A percentile compares a stretch with the other conserved stretches of the same genome.
Conservation (phyloP, 2,113 vertebrate species). For the Sphaerodactylus townsendi region DNA sequence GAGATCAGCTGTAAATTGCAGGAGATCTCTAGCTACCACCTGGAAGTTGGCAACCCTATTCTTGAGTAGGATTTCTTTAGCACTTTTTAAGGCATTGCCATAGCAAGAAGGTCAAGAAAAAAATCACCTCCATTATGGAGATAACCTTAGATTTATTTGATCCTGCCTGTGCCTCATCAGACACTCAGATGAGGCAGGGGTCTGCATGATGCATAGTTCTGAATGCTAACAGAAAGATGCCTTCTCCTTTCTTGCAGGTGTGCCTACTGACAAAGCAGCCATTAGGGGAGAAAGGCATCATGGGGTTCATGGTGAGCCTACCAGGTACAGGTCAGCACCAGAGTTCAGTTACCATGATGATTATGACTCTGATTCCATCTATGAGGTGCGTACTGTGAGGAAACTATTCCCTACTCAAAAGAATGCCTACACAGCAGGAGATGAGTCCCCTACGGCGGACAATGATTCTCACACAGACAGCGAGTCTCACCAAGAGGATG, state of each 20-base stretch:
- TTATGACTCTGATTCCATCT: not conserved
- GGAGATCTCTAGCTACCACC: no score
- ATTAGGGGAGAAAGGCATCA: not conserved
- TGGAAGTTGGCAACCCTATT: no score
- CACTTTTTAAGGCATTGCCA: not conserved
- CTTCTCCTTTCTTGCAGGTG: conserved; percentile 3
- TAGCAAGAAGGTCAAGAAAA: not conserved
- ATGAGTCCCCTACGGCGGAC: not conserved
- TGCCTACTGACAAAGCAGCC: not conserved
- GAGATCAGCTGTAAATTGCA: no score
- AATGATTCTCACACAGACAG: conserved; percentile 1
- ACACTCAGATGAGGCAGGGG: not conserved
- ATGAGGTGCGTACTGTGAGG: not conserved
- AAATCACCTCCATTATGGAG: not conserved
- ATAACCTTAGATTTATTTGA: not conserved
- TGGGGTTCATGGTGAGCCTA: not conserved
- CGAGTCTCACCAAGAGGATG: not conserved
- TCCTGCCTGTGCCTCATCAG: not conserved
- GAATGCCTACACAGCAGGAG: not conserved
- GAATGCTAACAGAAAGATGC: not conserved
- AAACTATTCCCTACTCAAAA: not conserved
- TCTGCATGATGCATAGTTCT: not conserved
- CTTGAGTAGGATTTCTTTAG: not conserved
- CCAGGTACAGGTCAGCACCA: conserved; percentile 2
- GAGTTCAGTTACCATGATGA: not conserved